Evolutionary conservation across 2,797 vertebrate genomes (phyloP), one percentile per base, ranked within the genome.

Genomic region (Percopsis omiscomaycus): DNA sequence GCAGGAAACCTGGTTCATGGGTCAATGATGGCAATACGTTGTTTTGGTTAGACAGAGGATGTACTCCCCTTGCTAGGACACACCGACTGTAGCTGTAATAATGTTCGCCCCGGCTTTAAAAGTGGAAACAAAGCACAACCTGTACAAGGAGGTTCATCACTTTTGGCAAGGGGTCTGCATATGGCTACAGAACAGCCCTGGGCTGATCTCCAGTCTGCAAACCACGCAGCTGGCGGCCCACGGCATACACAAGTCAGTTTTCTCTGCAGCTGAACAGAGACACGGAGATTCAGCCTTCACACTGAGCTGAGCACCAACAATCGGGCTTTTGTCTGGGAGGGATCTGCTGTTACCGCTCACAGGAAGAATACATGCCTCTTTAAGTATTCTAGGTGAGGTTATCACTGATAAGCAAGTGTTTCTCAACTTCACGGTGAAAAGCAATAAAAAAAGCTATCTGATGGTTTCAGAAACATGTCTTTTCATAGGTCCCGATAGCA

Each of bases 1-100:
- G 78, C 82, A 87, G 84, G 87, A 91, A 92, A 84, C 84, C 78
- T 68, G 76, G 68, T 73, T 76, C 79, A 82, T n/a, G 76, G 81
- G 80, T 90, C 80, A 81, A 83, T 85, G 86, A 80, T 68, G 77
- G 74, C 75, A 64, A 75, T 83, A 74, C 66, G 74, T 77, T 66
- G 80, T 75, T 87, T 85, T 80, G 77, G 82, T 81, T 74, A 51
- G 69, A 80, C 65, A 55, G 74, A 81, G 72, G 80, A 86, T 72
- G 73, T 85, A 72, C 68, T 78, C 71, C 79, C 75, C 47, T 63
- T 55, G 66, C 74, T 76, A 71, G 55, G 70, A 74, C 45, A 44
- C 77, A 73, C 32, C 1, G 45, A 60, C 62, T 55, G 28, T 71
- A 79, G 67, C 28, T 64, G 44, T 30, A 81, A 71, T 60, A 49